Evolutionary conservation across 2,113 vertebrate species (phyloP).

Genomic region (Dicrurus megarhynchus): DNA sequence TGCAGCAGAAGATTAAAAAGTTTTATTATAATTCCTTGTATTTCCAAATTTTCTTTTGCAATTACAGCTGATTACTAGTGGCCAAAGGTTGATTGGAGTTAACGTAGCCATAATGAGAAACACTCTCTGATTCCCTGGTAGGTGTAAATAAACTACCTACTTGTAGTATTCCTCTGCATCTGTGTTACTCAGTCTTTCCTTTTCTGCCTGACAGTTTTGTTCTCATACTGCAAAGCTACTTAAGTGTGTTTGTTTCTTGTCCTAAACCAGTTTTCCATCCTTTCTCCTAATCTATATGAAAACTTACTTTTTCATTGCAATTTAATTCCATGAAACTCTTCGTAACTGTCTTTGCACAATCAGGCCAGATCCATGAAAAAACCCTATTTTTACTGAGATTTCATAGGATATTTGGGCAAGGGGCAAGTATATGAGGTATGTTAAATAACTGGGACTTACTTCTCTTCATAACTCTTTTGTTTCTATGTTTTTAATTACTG

Average conservation of each 20-base stretch:
- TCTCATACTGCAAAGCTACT: background rate
- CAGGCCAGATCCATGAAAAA: background rate
- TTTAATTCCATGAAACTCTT: background rate
- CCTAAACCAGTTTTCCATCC: background rate
- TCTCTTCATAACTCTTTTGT: background rate
- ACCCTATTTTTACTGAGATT: background rate
- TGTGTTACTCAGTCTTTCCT: background rate
- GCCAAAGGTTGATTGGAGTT: background rate
- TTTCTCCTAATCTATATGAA: background rate
- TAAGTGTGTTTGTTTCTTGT: background rate
- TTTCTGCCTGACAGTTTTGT: background rate
- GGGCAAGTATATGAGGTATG: background rate
- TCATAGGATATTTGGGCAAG: background rate
- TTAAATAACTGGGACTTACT: background rate
- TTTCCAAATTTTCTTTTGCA: slow-evolving; percentile 20
- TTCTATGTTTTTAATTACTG: background rate
- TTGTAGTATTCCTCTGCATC: background rate
- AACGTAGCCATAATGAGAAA: background rate
- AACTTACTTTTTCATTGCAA: background rate
- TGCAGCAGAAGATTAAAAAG: background rate
- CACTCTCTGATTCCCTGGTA: background rate
- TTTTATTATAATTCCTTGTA: background rate
- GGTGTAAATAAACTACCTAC: background rate
- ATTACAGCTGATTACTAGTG: background rate
- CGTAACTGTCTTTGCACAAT: background rate